Conservation (phyloP, 2,888 invertebrate genomes). For the Drosophila maculinotata region DNA sequence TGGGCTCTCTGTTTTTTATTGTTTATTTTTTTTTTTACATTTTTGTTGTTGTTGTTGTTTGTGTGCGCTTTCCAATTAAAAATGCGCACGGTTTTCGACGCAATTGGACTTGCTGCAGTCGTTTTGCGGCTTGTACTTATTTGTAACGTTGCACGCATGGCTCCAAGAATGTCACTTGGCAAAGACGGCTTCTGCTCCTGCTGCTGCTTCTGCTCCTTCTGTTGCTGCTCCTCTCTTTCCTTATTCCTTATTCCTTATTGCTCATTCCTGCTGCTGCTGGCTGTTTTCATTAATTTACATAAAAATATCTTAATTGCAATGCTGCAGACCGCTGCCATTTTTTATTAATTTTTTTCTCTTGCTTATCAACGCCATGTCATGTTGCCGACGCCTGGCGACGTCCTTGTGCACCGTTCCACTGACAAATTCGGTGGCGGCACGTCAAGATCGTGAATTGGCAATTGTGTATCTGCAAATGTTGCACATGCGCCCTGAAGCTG, state of each 20-base stretch:
- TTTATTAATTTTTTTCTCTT: conserved; percentile 25
- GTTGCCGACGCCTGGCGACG: conserved; percentile 54
- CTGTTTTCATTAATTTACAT: conserved; percentile 73
- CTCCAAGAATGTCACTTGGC: conserved; percentile 25
- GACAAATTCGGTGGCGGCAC: conserved; percentile 69
- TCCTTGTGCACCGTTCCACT: conserved; percentile 24
- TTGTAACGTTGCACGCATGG: conserved; percentile 77
- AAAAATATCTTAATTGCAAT: conserved; percentile 81
- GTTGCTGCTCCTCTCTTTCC: conserved; percentile 14
- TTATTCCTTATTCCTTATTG: too few relatives aligned
- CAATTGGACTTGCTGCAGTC: conserved; percentile 62
- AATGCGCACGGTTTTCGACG: conserved; percentile 63
- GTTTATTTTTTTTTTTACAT: conserved; percentile 2
- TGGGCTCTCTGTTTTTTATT: conserved; percentile 1
- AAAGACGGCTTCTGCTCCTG: not conserved
- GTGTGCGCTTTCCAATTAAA: conserved; percentile 72
- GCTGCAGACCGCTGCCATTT: conserved; percentile 14
- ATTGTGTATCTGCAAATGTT: conserved; percentile 20
- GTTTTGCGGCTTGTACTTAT: conserved; percentile 67
- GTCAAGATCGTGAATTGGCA: conserved; percentile 57
- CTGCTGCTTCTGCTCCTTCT: not conserved
- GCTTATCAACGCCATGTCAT: conserved; percentile 73
- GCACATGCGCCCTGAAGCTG: conserved; percentile 42
- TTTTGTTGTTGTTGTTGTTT: conserved; percentile 15
- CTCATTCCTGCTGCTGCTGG: too few relatives aligned